phyloP scores from a whole-genome alignment of 1,140 invertebrate genomes.

The Drosophila pachea region DNA sequence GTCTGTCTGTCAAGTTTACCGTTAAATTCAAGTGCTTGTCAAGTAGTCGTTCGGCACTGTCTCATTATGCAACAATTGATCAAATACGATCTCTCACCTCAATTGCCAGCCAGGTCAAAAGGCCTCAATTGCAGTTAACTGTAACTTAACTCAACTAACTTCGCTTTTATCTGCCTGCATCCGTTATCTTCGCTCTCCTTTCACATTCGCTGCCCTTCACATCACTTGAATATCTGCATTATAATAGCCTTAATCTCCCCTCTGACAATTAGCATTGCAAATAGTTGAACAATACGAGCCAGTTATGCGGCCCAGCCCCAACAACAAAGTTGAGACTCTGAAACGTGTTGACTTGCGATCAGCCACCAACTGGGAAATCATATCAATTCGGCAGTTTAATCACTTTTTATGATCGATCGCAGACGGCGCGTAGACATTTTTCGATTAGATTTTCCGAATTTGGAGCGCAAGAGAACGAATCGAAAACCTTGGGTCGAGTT shows the following conservation, averaged over 20 bases:
- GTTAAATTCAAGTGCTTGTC: conserved; percentile 11
- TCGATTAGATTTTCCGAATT: conserved; percentile 3
- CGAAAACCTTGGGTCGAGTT: conserved; percentile 12
- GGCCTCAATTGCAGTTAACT: no score
- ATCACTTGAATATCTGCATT: conserved; percentile 3
- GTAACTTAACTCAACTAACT: no score
- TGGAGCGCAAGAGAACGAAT: background rate
- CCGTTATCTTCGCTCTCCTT: background rate
- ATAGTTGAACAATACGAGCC: conserved; percentile 13
- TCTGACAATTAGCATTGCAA: conserved; percentile 12
- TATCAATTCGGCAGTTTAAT: conserved; percentile 20
- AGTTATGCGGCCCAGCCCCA: conserved; percentile 6
- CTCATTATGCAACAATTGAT: background rate
- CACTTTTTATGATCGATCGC: conserved; percentile 25
- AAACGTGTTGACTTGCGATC: conserved; percentile 15
- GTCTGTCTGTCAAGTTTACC: conserved; percentile 24
- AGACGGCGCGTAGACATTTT: conserved; percentile 10
- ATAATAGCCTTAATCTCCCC: conserved; percentile 9
- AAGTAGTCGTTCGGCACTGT: conserved; percentile 7
- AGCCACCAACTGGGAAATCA: conserved; percentile 21
- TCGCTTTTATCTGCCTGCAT: background rate
- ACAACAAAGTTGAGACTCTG: background rate
- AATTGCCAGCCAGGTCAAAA: no score
- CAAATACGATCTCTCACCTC: no score
- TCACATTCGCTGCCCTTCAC: conserved; percentile 15